These are phyloP conservation scores for Mystacornis crossleyi DNA, from an alignment of 2,113 vertebrate genomes.

Conservation along the genomic window DNA sequence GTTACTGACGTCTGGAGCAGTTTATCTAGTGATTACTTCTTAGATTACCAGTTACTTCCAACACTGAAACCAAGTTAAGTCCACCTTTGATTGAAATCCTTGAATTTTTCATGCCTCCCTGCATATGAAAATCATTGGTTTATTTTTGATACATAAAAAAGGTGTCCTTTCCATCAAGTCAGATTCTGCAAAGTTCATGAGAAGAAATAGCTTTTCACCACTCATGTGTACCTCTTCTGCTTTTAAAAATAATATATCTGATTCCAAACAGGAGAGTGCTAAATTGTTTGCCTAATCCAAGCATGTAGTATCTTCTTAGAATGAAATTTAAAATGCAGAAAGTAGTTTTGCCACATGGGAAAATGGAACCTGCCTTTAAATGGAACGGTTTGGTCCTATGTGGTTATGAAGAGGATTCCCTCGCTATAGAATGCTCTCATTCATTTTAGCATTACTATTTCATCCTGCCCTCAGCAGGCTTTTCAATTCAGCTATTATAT, in stretches of 20 bases:
- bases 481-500: not conserved
- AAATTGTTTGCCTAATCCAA: not conserved
- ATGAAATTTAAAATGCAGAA: not conserved
- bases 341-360: not conserved
- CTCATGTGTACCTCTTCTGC: not conserved
- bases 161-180: not conserved
- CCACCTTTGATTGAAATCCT: not conserved
- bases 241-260: not conserved
- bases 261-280: not conserved
- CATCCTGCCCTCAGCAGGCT: not conserved
- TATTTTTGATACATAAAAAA: not conserved
- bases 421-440: not conserved
- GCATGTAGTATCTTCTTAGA: not conserved
- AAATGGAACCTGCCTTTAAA: not conserved
- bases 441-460: not conserved
- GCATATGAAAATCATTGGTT: not conserved
- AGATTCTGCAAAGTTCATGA: not conserved
- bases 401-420: not conserved
- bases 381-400: not conserved
- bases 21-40: not conserved
- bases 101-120: not conserved
- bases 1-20: not conserved
- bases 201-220: not conserved
- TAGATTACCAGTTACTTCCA: not conserved
- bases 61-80: not conserved